These are phyloP conservation scores for Sipunculus nudus DNA, from an alignment of 2,888 invertebrate genomes.

Conservation along the genomic window DNA sequence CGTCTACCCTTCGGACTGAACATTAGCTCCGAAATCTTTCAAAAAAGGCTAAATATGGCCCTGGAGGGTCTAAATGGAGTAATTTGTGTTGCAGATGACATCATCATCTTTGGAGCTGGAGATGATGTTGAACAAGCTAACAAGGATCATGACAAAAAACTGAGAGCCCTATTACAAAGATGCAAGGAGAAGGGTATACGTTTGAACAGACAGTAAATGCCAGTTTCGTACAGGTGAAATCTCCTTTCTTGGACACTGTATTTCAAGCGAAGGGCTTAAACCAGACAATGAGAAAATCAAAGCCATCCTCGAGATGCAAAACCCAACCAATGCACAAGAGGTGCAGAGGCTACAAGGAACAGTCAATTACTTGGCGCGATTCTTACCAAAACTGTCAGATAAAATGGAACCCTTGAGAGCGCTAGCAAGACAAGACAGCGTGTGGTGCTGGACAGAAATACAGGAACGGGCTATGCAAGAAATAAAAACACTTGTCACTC, in stretches of 20 bases:
- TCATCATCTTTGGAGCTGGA: constrained; percentile 26
- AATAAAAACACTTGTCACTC: constrained; percentile 18
- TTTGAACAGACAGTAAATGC: constrained; percentile 29
- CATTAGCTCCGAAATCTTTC: constrained; percentile 36
- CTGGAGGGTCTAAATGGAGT: constrained; percentile 32
- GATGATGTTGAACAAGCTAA: too few species aligned
- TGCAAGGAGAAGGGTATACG: constrained; percentile 27
- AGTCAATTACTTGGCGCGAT: constrained; percentile 21
- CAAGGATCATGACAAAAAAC: constrained; percentile 30
- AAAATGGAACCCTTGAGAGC: constrained; percentile 22
- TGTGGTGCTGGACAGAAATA: constrained; percentile 33
- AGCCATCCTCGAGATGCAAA: constrained; percentile 30
- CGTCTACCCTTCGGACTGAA: constrained; percentile 34
- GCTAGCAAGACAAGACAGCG: too few species aligned
- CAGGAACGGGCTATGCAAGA: constrained; percentile 37
- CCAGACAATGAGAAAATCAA: constrained; percentile 30
- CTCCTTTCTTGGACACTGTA: constrained; percentile 29
- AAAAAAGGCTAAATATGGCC: constrained; percentile 26
- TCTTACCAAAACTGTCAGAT: constrained; percentile 28
- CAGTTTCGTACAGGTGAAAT: constrained; percentile 10
- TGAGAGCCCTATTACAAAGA: constrained; percentile 15
- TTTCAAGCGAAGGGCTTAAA: constrained; percentile 27
- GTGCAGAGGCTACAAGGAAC: constrained; percentile 35
- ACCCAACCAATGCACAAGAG: constrained; percentile 23
- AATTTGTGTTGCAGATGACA: constrained; percentile 33